Evolutionary conservation across 2,113 vertebrate species (phyloP).

Genomic region (Ailuropoda melanoleuca): DNA sequence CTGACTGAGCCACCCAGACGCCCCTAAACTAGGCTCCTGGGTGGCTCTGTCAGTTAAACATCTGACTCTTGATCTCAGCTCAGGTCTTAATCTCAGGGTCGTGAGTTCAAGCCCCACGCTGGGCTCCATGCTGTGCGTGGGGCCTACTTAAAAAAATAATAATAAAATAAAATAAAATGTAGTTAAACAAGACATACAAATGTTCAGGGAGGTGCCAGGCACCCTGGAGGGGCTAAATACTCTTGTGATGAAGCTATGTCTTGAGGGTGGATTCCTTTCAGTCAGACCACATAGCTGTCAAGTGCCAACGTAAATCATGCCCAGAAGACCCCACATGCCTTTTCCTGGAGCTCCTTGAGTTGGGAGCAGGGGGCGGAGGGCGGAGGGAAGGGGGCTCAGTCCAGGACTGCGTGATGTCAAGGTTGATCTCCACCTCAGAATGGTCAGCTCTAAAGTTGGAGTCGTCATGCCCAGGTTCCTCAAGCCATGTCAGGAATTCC

Average conservation of each 20-base stretch:
- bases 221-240: not conserved
- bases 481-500: not conserved
- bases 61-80: not conserved
- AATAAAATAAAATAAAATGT: not conserved
- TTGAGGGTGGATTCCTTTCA: not conserved
- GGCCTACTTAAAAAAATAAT: not conserved
- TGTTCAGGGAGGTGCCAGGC: no score
- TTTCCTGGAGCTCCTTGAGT: not conserved
- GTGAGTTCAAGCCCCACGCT: not conserved
- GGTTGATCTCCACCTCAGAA: not conserved
- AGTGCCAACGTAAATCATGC: accelerated
- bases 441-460: not conserved
- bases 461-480: no score
- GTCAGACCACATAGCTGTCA: not conserved
- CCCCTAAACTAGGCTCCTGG: not conserved
- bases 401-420: accelerated
- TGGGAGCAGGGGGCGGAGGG: not conserved
- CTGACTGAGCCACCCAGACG: not conserved
- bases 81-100: not conserved
- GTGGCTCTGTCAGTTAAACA: not conserved
- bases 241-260: not conserved
- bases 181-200: not conserved
- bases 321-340: not conserved
- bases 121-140: no score
- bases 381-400: no score